Base-by-base conservation (phyloP, 2,888 invertebrate genomes). In the Pherbina coryleti region DNA sequence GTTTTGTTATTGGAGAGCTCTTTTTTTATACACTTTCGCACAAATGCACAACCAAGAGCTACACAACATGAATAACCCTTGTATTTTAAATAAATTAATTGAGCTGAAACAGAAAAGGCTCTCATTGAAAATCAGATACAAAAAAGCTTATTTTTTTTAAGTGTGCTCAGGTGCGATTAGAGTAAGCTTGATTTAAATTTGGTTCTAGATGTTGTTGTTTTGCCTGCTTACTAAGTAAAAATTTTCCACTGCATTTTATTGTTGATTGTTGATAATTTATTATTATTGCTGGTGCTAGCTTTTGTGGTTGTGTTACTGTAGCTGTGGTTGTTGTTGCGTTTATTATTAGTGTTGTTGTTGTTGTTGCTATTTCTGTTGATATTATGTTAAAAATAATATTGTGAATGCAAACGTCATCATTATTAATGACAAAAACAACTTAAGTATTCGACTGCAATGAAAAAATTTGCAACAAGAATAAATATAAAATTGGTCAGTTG, bases 171-270 rank as follows among this genome's bases (percentile, higher is more conserved):
- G 57, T 22, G 57, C 25, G 57, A 60, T 60, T 60, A 7, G 14
- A 60, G 14, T 25, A 28, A 25, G 57, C 11, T 60, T 11, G 57
- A 25, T 57, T 19, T 9, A 31, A n/a, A 17, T 53, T n/a, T 71
- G 53, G 11, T 71, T 53, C 55, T 31, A 53, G 8, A 11, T 70
- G 70, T 22, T 70, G 70, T 14, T 25, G n/a, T 55, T 53, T 44
- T 28, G 69, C 11, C 31, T 57, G n/a, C 51, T 70, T 37, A 31
- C 64, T 64, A 49, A 53, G 31, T 64, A 51, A 66, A 74, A 74
- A 74, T 31, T 74, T 74, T 74, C 74, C 74, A 74, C 53, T 74
- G 74, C 31, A 51, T 74, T 74, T 72, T 55, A 25, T 53, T 34
- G 72, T 44, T 74, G 73, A 25, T 62, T 60, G 64, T 51, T 28